phyloP scores from a whole-genome alignment of 2,797 vertebrate genomes.

The Picus viridis region DNA sequence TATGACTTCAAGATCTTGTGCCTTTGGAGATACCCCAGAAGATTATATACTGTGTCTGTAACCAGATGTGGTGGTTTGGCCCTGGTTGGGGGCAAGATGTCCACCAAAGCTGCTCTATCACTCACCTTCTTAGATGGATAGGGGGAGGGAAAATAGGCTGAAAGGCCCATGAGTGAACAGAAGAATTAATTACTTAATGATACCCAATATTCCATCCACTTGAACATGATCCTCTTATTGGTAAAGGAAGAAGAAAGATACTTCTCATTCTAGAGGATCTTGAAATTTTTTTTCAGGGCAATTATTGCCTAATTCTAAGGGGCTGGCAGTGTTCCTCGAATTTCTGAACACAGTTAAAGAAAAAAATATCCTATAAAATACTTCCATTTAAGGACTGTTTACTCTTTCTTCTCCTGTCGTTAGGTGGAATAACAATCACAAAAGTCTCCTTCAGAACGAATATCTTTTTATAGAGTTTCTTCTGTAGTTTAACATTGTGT shows the following conservation, averaged over 20 bases:
- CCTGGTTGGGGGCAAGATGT: too few relatives aligned
- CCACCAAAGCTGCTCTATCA: too few relatives aligned
- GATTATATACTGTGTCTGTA: not conserved
- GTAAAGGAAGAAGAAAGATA: not conserved
- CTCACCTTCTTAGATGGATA: too few relatives aligned
- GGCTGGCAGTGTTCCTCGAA: not conserved
- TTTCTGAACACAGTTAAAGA: not conserved
- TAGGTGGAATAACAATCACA: conserved; percentile 1
- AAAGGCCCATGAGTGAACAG: too few relatives aligned
- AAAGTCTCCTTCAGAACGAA: not conserved
- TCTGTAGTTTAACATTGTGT: conserved; percentile 28
- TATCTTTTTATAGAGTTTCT: not conserved
- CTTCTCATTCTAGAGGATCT: not conserved
- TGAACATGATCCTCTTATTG: not conserved
- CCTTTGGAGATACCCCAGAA: not conserved
- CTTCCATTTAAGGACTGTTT: not conserved
- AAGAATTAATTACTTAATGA: not conserved
- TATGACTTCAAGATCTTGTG: not conserved
- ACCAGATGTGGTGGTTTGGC: not conserved
- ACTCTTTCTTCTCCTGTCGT: not conserved
- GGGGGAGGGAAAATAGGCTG: too few relatives aligned
- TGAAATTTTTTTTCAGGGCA: not conserved
- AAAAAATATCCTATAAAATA: not conserved
- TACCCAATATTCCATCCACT: not conserved
- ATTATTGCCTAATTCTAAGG: not conserved